A percentile compares a stretch with the other conserved stretches of the same genome.
phyloP scores from a whole-genome alignment of 2,888 invertebrate species.

The Lepidochrysops patricia region DNA sequence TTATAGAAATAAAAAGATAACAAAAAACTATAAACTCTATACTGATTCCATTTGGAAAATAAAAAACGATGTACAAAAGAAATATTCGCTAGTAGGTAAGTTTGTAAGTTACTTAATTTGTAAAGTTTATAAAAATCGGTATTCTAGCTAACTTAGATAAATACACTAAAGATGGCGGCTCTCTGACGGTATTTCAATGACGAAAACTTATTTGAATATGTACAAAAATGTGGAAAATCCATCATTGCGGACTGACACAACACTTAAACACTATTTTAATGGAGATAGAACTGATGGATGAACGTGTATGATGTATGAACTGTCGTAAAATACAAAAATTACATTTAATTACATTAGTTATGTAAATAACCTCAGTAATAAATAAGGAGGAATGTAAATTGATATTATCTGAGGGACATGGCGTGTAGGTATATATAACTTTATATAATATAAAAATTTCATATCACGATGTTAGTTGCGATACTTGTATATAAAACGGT shows the following conservation, averaged over 20 bases:
- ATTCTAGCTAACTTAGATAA: background rate
- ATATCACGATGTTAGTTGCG: too few species aligned
- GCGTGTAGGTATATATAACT: background rate
- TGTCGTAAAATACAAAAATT: slow-evolving; percentile 2
- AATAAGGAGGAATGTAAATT: slow-evolving; percentile 4
- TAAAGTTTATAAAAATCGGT: too few species aligned
- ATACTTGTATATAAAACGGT: background rate
- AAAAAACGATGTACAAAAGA: background rate
- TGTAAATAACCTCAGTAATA: background rate
- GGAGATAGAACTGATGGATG: background rate
- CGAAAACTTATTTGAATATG: background rate
- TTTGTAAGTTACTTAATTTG: too few species aligned
- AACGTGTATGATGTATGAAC: slow-evolving; percentile 1
- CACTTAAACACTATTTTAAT: background rate
- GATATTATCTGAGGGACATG: background rate
- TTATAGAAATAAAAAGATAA: background rate
- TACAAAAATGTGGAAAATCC: background rate
- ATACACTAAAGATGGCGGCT: background rate
- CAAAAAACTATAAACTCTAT: background rate
- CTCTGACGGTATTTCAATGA: background rate
- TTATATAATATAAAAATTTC: background rate
- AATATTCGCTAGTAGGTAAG: background rate
- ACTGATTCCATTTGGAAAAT: background rate
- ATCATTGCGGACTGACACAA: background rate
- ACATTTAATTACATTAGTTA: slow-evolving; percentile 9